Evolutionary conservation across 1,140 invertebrate genomes (phyloP).

Genomic region (Dinoponera quadriceps): DNA sequence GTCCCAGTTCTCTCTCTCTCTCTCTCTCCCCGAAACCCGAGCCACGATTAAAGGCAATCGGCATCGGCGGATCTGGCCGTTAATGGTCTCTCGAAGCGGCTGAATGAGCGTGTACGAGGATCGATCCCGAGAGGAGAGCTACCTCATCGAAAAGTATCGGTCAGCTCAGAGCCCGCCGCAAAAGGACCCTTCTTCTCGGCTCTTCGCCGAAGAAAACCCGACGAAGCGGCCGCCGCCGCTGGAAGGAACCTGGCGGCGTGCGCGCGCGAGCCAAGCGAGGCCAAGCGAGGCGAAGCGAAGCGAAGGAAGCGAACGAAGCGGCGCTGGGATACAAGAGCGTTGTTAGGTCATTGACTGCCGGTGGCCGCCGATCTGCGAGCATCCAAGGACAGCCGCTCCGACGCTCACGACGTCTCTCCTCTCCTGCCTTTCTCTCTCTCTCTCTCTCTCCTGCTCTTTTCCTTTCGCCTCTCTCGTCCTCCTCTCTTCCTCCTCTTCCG

Average conservation of each 20-base stretch:
- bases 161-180: background rate
- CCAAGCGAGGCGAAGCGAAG: slow-evolving; percentile 74
- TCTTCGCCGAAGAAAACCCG: slow-evolving; percentile 53
- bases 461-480: background rate
- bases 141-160: background rate
- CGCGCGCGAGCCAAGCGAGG: slow-evolving; percentile 65
- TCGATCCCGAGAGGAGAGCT: too few relatives aligned
- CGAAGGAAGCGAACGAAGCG: slow-evolving; percentile 67
- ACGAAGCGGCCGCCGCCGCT: slow-evolving; percentile 17
- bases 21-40: too few relatives aligned
- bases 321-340: slow-evolving; percentile 72
- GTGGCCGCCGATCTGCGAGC: slow-evolving; percentile 83
- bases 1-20: too few relatives aligned
- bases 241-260: slow-evolving; percentile 40
- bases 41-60: too few relatives aligned
- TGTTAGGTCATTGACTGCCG: slow-evolving; percentile 83
- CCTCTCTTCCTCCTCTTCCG: background rate
- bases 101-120: too few relatives aligned
- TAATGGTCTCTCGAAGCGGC: too few relatives aligned
- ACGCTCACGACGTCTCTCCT: slow-evolving; percentile 63
- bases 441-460: slow-evolving; percentile 10
- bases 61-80: too few relatives aligned
- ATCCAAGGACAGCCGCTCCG: slow-evolving; percentile 83
- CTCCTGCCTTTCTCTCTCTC: slow-evolving; percentile 24
- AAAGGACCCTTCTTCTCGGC: background rate